These are phyloP conservation scores for Uloborus diversus DNA, from an alignment of 1,140 invertebrate genomes.

Conservation along the genomic window DNA sequence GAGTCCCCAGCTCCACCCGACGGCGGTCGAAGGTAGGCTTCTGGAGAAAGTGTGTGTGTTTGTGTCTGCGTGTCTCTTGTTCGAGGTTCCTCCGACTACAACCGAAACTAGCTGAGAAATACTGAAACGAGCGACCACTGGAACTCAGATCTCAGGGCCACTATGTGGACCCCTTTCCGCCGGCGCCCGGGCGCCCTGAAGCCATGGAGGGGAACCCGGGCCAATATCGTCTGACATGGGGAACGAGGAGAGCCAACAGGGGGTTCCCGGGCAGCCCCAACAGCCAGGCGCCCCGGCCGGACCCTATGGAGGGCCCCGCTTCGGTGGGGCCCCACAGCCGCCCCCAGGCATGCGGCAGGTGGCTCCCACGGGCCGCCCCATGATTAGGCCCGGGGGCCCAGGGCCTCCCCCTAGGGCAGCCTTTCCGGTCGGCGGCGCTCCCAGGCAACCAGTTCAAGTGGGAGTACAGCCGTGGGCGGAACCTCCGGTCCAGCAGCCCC, in stretches of 20 bases:
- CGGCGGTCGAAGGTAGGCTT: not conserved
- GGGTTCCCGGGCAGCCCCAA: constrained; percentile 32
- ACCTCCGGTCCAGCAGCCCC: constrained; percentile 41
- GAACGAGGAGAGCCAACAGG: constrained; percentile 54
- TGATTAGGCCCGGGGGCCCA: not conserved
- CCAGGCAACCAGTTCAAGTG: constrained; percentile 36
- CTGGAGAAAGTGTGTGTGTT: no score
- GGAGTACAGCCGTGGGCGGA: constrained; percentile 54
- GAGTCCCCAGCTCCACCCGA: not conserved
- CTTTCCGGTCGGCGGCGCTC: constrained; percentile 26
- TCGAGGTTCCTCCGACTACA: not conserved
- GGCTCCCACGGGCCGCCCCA: constrained; percentile 12
- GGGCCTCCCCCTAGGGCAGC: constrained; percentile 37
- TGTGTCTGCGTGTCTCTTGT: no score
- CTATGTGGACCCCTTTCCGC: not conserved
- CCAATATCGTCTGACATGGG: constrained; percentile 42
- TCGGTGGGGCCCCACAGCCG: not conserved
- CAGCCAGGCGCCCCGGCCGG: constrained; percentile 7
- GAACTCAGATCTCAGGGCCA: not conserved
- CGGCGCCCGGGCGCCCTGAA: constrained; percentile 19
- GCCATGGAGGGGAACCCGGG: constrained; percentile 19
- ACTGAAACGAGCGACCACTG: not conserved
- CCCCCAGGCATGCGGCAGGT: not conserved
- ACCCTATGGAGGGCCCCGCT: not conserved
- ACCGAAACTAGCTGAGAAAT: not conserved